Percentiles rank a stretch among this genome's conserved stretches.
phyloP scores from a whole-genome alignment of 2,113 vertebrate genomes.

The Corythaixoides concolor region DNA sequence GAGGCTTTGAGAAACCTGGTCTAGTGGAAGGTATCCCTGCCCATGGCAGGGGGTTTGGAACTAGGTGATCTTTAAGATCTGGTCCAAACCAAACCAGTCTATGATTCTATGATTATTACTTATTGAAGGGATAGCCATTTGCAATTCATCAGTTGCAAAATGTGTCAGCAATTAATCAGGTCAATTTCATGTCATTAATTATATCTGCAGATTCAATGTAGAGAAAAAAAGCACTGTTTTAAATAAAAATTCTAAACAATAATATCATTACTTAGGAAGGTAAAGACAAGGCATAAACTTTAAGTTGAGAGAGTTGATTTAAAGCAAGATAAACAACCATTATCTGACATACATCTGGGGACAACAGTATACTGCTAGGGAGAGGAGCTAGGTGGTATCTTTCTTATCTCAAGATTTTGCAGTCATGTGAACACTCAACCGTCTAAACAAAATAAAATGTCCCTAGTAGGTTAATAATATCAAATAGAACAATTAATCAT shows the following conservation, averaged over 20 bases:
- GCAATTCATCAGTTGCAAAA: not conserved
- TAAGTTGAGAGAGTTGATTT: not conserved
- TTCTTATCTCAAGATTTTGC: not conserved
- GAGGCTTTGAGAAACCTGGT: too few species aligned
- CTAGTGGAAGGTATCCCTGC: too few species aligned
- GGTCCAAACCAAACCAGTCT: too few species aligned
- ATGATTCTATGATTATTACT: not conserved
- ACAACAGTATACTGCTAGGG: not conserved
- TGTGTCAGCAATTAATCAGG: not conserved
- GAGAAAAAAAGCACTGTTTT: rapidly evolving
- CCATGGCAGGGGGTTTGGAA: too few species aligned
- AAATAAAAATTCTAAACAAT: not conserved
- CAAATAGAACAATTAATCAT: not conserved
- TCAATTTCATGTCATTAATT: not conserved
- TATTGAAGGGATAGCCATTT: not conserved
- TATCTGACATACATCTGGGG: not conserved
- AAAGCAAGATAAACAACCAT: not conserved
- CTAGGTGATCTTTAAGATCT: too few species aligned
- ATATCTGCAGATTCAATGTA: rapidly evolving
- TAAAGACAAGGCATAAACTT: not conserved
- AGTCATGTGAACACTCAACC: rapidly evolving
- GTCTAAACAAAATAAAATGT: not conserved
- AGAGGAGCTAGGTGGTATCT: not conserved
- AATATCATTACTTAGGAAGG: not conserved
- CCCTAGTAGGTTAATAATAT: not conserved